Conservation (phyloP, 2,113 vertebrate genomes). For the Pristiophorus japonicus region DNA sequence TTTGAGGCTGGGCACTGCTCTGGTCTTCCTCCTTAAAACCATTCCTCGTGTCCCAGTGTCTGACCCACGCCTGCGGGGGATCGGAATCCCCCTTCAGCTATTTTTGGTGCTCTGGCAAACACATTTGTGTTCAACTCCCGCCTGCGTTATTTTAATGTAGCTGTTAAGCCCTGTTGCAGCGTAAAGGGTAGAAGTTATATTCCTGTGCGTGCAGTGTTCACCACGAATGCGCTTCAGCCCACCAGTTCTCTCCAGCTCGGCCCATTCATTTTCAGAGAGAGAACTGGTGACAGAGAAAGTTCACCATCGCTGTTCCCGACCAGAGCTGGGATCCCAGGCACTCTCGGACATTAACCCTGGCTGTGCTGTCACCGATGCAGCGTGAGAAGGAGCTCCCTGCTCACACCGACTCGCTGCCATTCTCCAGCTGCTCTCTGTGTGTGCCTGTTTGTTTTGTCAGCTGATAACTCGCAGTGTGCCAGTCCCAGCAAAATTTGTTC, state of each 20-base stretch:
- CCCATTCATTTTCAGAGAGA: too few species aligned
- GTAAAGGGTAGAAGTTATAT: not conserved
- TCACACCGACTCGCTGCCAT: not conserved
- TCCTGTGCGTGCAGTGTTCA: not conserved
- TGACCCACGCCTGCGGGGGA: not conserved
- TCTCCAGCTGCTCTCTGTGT: not conserved
- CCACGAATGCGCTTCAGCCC: not conserved
- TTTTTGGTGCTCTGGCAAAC: not conserved
- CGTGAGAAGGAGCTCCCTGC: too few species aligned
- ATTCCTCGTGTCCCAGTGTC: not conserved
- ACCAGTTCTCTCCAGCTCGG: not conserved
- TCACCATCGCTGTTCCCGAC: not conserved
- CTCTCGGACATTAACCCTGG: too few species aligned
- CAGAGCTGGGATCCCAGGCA: not conserved
- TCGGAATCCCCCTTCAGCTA: not conserved
- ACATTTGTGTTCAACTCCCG: not conserved
- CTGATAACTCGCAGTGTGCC: not conserved
- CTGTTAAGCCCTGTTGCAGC: not conserved
- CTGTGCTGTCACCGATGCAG: too few species aligned
- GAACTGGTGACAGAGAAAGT: too few species aligned
- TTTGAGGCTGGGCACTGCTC: not conserved
- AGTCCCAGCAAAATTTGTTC: not conserved
- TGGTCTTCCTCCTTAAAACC: too few species aligned
- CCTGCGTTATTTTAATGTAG: not conserved
- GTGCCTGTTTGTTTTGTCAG: not conserved